Evolutionary conservation across 64 coral and sea anemone species (phyloP), one percentile per base, ranked within the genome.

Genomic region (Exaiptasia diaphana): DNA sequence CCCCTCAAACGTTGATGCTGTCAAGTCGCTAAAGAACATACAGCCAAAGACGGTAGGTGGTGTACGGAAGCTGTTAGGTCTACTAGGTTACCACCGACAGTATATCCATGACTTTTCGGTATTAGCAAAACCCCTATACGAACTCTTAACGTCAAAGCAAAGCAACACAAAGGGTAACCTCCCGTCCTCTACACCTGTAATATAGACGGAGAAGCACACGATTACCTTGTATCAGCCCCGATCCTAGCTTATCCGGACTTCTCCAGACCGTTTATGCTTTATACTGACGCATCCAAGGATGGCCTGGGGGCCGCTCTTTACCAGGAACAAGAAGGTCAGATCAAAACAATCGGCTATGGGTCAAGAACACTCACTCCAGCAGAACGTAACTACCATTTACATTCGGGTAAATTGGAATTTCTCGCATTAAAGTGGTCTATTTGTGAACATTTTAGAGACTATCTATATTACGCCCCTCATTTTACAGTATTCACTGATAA

Each of bases 341-440:
- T 53, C 5, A 55, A n/a, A 17, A 25, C 46, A 3, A 14, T 75
- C 6, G 72, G 21, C 15, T 75, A 29, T 75, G 72, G 0, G 32
- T 75, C 72, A 13, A 41, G 30, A 27, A 75, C 27, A 14, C 43
- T 75, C 0, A 53, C 48, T 2, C 1, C 46, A 1, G 72, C 72
- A 52, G 48, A 75, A n/a, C 25, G 45, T 17, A 75, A 75, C 45
- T 75, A 54, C n/a, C 37, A 78, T 30, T 20, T 75, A 27, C 71
- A 75, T 26, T 75, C 71, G 15, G 71, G 71, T 50, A 75, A 75
- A 20, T 45, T 75, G n/a, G n/a, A n/a, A n/a, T 29, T 73, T 50
- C 25, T 48, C 1, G 69, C 69, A 5, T 46, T 73, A 23, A 73
- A 73, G 25, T 73, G 69, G 69, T 44, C 69, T 0, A 26, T 73